Conservation (phyloP, 2,888 invertebrate species). For the Steinernema hermaphroditum region DNA sequence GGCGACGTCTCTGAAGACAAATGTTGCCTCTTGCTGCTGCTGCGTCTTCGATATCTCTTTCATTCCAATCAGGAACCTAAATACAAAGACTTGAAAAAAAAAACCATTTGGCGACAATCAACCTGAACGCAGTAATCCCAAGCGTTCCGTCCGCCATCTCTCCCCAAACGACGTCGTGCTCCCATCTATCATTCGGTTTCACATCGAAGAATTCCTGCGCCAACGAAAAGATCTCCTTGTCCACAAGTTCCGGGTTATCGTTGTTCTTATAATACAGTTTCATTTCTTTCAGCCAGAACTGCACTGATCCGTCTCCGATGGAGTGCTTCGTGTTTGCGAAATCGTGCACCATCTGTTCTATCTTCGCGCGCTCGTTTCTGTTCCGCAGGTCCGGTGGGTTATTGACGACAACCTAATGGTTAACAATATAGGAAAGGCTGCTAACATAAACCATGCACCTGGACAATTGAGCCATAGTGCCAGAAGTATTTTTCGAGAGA, state of each 20-base stretch:
- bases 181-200: conserved; percentile 51
- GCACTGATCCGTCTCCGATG: conserved; percentile 62
- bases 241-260: conserved; percentile 48
- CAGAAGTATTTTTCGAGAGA: conserved; percentile 62
- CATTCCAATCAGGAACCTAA: conserved; percentile 63
- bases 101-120: too few relatives aligned
- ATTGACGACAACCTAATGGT: conserved; percentile 61
- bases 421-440: background rate
- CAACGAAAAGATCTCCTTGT: conserved; percentile 57
- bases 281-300: conserved; percentile 66
- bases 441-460: conserved; percentile 47
- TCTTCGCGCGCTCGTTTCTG: conserved; percentile 47
- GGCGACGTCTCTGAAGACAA: conserved; percentile 57
- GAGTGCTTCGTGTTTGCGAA: conserved; percentile 65
- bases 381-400: conserved; percentile 63
- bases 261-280: conserved; percentile 55
- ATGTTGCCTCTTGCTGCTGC: conserved; percentile 63
- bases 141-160: conserved; percentile 38
- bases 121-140: conserved; percentile 43
- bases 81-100: background rate
- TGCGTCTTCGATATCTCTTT: conserved; percentile 60
- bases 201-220: conserved; percentile 60
- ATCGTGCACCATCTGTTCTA: conserved; percentile 57
- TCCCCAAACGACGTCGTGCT: conserved; percentile 63
- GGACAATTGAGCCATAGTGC: conserved; percentile 64